Evolutionary conservation across 2,797 vertebrate genomes (phyloP).

Genomic region (Threskiornis aethiopicus): DNA sequence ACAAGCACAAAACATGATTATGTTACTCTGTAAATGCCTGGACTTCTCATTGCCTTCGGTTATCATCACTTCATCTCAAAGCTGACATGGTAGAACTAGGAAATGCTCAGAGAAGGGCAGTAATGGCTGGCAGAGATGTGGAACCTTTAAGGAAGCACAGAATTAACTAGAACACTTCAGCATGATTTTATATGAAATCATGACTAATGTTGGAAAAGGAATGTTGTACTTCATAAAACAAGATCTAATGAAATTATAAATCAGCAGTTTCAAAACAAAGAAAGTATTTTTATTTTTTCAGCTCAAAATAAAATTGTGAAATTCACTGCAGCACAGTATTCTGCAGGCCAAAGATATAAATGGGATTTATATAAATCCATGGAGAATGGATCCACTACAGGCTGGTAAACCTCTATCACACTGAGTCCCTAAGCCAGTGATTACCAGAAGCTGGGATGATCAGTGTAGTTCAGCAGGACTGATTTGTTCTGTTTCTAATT

Average conservation of each 20-base stretch:
- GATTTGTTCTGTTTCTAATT: neutral
- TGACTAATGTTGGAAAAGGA: neutral
- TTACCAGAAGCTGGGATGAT: neutral
- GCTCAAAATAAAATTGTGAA: neutral
- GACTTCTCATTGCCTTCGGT: neutral
- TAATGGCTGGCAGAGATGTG: neutral
- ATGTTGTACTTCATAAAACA: neutral
- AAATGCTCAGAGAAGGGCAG: neutral
- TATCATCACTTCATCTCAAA: neutral
- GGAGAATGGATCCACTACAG: neutral
- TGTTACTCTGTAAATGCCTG: neutral
- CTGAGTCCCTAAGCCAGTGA: neutral
- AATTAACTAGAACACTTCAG: neutral
- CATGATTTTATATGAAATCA: neutral
- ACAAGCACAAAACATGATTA: neutral
- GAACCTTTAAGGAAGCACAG: neutral
- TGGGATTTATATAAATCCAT: neutral
- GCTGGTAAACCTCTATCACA: neutral
- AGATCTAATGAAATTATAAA: neutral
- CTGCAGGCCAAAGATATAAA: neutral
- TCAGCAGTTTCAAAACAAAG: neutral
- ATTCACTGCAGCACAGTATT: neutral
- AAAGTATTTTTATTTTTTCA: neutral
- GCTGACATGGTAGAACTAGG: neutral
- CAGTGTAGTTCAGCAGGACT: neutral